phyloP scores from a whole-genome alignment of 2,888 invertebrate genomes.

The Eueremaeus valkanovi region DNA sequence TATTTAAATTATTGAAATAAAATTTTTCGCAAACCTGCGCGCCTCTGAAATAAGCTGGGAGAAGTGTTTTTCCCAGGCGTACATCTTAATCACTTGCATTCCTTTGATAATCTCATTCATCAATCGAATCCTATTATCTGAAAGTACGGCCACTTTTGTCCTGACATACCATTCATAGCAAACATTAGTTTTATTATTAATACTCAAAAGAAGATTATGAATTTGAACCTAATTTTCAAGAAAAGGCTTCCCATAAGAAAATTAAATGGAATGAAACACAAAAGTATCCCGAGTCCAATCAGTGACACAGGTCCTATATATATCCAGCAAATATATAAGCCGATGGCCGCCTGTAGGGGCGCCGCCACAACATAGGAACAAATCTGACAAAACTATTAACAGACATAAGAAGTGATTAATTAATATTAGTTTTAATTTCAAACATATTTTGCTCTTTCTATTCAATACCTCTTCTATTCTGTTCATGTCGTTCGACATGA shows the following conservation, averaged over 20 bases:
- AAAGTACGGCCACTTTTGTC: slow-evolving; percentile 76
- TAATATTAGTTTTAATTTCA: slow-evolving; percentile 51
- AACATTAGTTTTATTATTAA: not conserved
- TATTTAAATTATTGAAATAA: not conserved
- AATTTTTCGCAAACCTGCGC: slow-evolving; percentile 60
- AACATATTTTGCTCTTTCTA: slow-evolving; percentile 69
- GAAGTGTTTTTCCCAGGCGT: slow-evolving; percentile 89
- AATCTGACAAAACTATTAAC: slow-evolving; percentile 69
- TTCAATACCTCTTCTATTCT: slow-evolving; percentile 66
- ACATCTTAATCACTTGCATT: slow-evolving; percentile 94
- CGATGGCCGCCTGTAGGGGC: slow-evolving; percentile 72
- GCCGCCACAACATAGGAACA: slow-evolving; percentile 88
- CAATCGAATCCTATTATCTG: slow-evolving; percentile 81
- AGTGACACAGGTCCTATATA: slow-evolving; percentile 68
- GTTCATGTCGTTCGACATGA: slow-evolving; percentile 89
- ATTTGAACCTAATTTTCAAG: slow-evolving; percentile 59
- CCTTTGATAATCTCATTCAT: slow-evolving; percentile 93
- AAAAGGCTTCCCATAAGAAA: slow-evolving; percentile 58
- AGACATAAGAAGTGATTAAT: not conserved
- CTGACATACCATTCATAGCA: slow-evolving; percentile 50
- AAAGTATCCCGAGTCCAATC: slow-evolving; percentile 70
- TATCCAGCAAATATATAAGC: slow-evolving; percentile 72
- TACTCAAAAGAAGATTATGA: not conserved
- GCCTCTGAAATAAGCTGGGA: slow-evolving; percentile 70
- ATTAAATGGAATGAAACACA: slow-evolving; percentile 78